Percentiles rank a stretch among this genome's conserved stretches.
Evolutionary conservation across 2,797 vertebrate genomes (phyloP).

Genomic region (Psittacula derbiana): DNA sequence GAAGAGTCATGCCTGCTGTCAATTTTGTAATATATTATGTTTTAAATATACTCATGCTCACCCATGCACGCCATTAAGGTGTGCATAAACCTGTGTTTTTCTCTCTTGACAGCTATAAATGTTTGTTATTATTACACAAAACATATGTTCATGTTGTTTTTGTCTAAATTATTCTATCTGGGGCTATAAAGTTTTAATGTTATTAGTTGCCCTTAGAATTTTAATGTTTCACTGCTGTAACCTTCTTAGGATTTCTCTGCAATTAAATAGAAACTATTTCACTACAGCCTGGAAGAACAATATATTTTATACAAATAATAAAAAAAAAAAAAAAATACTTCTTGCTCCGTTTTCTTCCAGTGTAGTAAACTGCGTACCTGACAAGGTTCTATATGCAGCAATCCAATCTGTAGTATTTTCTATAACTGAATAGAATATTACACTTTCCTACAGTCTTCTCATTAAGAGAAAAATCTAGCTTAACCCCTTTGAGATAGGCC

Average conservation of each 20-base stretch:
- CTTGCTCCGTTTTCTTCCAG: conserved; percentile 64
- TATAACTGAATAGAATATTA: conserved; percentile 5
- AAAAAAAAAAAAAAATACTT: conserved; percentile 33
- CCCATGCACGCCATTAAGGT: conserved; percentile 89
- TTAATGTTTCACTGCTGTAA: conserved; percentile 85
- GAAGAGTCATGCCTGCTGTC: conserved; percentile 87
- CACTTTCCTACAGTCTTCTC: not conserved
- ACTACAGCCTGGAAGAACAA: conserved; percentile 78
- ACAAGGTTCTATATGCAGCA: conserved; percentile 41
- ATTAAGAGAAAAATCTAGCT: not conserved
- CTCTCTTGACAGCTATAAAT: conserved; percentile 92
- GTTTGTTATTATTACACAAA: conserved; percentile 92
- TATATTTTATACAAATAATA: conserved; percentile 82
- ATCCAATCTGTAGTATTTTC: conserved; percentile 58
- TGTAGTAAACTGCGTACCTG: conserved; percentile 58
- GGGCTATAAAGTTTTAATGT: conserved; percentile 91
- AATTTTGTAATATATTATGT: conserved; percentile 87
- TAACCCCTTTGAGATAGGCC: not conserved
- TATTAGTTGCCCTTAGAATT: conserved; percentile 90
- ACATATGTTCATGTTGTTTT: conserved; percentile 92
- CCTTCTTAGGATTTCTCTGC: conserved; percentile 83
- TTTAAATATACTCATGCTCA: conserved; percentile 85
- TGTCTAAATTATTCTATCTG: conserved; percentile 88
- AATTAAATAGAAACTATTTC: conserved; percentile 84
- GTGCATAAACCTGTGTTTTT: conserved; percentile 86